Conservation (phyloP, 2,888 invertebrate genomes). For the Heliconius ethilla region DNA sequence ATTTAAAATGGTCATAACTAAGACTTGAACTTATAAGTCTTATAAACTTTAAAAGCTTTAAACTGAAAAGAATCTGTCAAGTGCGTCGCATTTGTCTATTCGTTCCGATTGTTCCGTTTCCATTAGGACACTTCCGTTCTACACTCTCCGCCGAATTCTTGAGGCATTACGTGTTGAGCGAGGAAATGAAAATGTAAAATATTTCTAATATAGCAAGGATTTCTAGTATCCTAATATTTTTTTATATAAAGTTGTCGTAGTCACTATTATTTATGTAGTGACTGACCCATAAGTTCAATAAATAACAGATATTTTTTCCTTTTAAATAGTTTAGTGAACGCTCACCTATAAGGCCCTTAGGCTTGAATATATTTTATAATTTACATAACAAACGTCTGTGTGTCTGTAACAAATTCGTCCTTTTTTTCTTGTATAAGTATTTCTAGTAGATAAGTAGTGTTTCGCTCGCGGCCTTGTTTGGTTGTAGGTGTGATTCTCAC, state of each 20-base stretch:
- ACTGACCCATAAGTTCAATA: not conserved
- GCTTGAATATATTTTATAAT: slow-evolving; percentile 4
- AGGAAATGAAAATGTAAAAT: too few relatives aligned
- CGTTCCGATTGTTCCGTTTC: too few relatives aligned
- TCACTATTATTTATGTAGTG: not conserved
- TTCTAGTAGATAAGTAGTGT: not conserved
- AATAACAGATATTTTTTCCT: not conserved
- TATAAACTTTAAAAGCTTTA: too few relatives aligned
- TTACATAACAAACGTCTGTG: slow-evolving; percentile 4
- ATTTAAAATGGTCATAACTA: not conserved
- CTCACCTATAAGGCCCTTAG: not conserved
- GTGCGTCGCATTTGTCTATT: too few relatives aligned
- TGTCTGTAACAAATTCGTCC: not conserved
- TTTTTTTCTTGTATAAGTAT: not conserved
- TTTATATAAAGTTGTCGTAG: not conserved
- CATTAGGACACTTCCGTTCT: too few relatives aligned
- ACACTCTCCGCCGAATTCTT: too few relatives aligned
- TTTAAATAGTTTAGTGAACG: not conserved
- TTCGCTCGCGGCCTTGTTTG: not conserved
- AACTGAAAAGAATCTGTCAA: too few relatives aligned
- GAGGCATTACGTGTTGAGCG: too few relatives aligned
- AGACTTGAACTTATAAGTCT: not conserved
- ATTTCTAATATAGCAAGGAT: not conserved
- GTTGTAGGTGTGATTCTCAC: not conserved
- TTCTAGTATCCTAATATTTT: not conserved